Conservation (phyloP, 1,140 invertebrate genomes). For the Eupristina koningsbergeri region DNA sequence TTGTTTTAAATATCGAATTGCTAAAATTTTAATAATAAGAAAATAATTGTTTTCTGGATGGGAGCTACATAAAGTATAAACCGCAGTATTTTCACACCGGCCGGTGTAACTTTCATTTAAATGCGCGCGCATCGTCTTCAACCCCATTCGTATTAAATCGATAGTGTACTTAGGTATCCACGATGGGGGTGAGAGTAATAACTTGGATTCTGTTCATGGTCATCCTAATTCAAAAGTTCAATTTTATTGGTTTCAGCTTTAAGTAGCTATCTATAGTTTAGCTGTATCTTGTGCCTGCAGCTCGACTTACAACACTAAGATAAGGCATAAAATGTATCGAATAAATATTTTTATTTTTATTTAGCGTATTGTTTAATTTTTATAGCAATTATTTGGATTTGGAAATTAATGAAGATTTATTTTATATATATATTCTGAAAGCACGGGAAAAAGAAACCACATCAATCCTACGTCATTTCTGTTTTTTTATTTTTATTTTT, state of each 20-base stretch:
- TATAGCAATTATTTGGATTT: too few relatives aligned
- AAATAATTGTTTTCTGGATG: not conserved
- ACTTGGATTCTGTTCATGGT: not conserved
- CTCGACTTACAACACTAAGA: too few relatives aligned
- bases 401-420: too few relatives aligned
- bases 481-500: not conserved
- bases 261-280: not conserved
- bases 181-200: not conserved
- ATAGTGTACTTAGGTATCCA: not conserved
- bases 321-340: too few relatives aligned
- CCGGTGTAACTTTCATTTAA: not conserved
- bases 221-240: not conserved
- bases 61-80: not conserved
- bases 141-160: not conserved
- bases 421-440: too few relatives aligned
- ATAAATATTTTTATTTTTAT: too few relatives aligned
- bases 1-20: too few relatives aligned
- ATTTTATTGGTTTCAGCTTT: not conserved
- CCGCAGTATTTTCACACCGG: not conserved
- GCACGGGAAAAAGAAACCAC: not conserved
- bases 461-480: not conserved
- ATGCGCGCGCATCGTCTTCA: not conserved
- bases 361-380: too few relatives aligned
- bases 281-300: not conserved
- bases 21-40: too few relatives aligned